Evolutionary conservation across 2,888 invertebrate genomes (phyloP).

Genomic region (Sinelater perroti): DNA sequence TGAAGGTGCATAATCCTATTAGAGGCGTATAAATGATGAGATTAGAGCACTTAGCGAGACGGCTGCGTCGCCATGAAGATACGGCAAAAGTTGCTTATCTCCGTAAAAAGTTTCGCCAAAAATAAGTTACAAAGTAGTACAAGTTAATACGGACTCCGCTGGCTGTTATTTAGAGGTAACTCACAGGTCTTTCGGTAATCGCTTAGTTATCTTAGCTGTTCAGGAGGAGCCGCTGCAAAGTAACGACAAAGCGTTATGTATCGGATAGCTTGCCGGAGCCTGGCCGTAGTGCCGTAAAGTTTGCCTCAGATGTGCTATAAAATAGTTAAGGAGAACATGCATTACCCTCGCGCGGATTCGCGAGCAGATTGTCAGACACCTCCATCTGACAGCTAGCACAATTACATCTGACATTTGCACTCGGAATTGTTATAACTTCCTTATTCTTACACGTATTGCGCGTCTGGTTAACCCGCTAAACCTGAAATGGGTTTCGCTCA

Average conservation of each 20-base stretch:
- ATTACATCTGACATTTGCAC: slow-evolving; percentile 34
- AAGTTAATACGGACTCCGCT: slow-evolving; percentile 12
- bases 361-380: slow-evolving; percentile 34
- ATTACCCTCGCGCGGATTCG: slow-evolving; percentile 38
- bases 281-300: slow-evolving; percentile 39
- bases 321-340: slow-evolving; percentile 39
- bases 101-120: slow-evolving; percentile 8
- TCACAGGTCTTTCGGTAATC: slow-evolving; percentile 27
- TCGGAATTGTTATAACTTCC: slow-evolving; percentile 26
- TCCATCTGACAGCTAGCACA: slow-evolving; percentile 33
- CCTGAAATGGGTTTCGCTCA: slow-evolving; percentile 15
- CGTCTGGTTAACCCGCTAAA: slow-evolving; percentile 26
- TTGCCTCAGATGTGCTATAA: slow-evolving; percentile 41
- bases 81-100: slow-evolving; percentile 23
- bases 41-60: neutral
- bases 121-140: slow-evolving; percentile 15
- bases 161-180: slow-evolving; percentile 21
- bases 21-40: too few relatives aligned
- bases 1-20: too few relatives aligned
- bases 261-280: slow-evolving; percentile 33
- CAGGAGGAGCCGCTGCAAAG: slow-evolving; percentile 31
- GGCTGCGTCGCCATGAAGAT: slow-evolving; percentile 4
- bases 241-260: slow-evolving; percentile 33
- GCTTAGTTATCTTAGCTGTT: slow-evolving; percentile 34
- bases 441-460: slow-evolving; percentile 20